A percentile compares a stretch with the other conserved stretches of the same genome.
These are phyloP conservation scores for Drosophila rubida DNA, from an alignment of 2,888 invertebrate genomes.

Conservation along the genomic window DNA sequence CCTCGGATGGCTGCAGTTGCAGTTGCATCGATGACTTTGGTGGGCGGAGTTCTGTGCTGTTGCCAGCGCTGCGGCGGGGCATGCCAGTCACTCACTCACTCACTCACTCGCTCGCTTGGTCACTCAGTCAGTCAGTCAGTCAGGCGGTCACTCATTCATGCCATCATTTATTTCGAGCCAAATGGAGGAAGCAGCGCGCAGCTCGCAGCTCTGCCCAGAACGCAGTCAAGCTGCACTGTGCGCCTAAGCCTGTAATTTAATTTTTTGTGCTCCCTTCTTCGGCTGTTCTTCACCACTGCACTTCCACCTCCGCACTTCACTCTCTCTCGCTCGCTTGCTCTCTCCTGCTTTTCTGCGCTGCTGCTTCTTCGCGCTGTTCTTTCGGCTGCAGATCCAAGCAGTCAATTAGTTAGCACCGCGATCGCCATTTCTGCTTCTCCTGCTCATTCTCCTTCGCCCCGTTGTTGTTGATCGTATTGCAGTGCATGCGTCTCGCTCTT, in stretches of 20 bases:
- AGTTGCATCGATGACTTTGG: constrained; percentile 53
- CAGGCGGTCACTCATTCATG: constrained; percentile 75
- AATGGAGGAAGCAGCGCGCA: constrained; percentile 47
- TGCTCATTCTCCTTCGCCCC: no score
- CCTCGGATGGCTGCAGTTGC: constrained; percentile 28
- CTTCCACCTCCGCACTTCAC: background rate
- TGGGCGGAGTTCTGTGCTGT: constrained; percentile 71
- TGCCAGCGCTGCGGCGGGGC: constrained; percentile 67
- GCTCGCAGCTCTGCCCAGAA: constrained; percentile 6
- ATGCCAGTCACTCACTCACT: no score
- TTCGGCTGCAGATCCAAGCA: background rate
- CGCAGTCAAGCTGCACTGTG: constrained; percentile 55
- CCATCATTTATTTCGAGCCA: constrained; percentile 49
- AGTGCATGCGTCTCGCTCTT: background rate
- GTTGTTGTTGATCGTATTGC: constrained; percentile 2
- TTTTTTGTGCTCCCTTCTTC: constrained; percentile 35
- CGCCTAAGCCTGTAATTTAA: constrained; percentile 75
- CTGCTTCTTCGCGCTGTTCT: constrained; percentile 9
- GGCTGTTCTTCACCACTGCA: constrained; percentile 19
- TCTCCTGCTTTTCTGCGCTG: background rate
- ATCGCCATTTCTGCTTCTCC: constrained; percentile 66
- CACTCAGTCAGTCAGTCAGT: constrained; percentile 50
- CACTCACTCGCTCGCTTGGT: constrained; percentile 40
- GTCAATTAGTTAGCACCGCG: constrained; percentile 69
- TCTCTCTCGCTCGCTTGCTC: background rate